Evolutionary conservation across 2,797 vertebrate genomes (phyloP).

Genomic region (Tragelaphus oryx): DNA sequence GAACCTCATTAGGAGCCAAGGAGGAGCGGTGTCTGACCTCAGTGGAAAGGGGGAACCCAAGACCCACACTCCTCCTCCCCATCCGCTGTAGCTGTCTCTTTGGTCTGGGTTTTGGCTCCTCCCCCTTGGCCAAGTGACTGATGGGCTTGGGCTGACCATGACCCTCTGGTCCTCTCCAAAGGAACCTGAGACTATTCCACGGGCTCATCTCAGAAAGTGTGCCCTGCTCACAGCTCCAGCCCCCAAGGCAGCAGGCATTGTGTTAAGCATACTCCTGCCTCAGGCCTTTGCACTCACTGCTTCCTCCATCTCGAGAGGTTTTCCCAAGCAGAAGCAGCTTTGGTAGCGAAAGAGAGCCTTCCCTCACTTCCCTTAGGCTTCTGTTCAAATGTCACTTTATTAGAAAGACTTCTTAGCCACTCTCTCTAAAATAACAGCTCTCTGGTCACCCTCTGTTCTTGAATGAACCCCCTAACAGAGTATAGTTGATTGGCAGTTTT

Average conservation of each 20-base stretch:
- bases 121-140: neutral
- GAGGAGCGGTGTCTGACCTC: neutral
- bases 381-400: neutral
- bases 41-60: neutral
- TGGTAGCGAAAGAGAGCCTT: neutral
- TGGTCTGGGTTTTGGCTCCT: neutral
- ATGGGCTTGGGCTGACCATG: neutral
- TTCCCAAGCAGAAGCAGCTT: neutral
- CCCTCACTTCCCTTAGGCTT: neutral
- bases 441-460: neutral
- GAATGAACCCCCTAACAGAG: conserved; percentile 7
- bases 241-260: neutral
- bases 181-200: neutral
- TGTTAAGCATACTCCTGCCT: neutral
- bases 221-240: neutral
- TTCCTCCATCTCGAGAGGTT: neutral
- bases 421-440: conserved; percentile 9
- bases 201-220: neutral
- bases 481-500: neutral
- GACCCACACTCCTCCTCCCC: neutral
- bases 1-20: neutral
- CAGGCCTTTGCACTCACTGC: neutral
- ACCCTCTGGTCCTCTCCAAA: neutral
- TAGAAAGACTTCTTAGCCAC: neutral
- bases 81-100: neutral